Conservation (phyloP, 2,797 vertebrate genomes). For the Carduelis carduelis region DNA sequence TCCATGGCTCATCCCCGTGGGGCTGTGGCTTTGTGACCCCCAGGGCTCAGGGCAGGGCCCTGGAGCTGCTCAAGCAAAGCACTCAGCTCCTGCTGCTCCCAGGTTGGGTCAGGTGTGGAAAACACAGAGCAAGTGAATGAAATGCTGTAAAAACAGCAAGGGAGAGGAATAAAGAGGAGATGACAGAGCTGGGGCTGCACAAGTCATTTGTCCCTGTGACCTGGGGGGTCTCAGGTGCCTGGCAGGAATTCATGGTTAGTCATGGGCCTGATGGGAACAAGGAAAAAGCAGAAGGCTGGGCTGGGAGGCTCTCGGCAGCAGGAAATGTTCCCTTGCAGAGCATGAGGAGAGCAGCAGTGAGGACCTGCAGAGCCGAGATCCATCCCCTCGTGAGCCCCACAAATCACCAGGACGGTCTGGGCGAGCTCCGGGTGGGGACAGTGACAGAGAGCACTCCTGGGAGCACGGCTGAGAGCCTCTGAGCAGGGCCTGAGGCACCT, state of each 20-base stretch:
- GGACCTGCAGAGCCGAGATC: background rate
- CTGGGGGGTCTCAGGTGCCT: background rate
- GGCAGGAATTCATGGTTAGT: background rate
- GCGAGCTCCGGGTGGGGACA: background rate
- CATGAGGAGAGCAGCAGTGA: background rate
- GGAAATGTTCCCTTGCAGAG: background rate
- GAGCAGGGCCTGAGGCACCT: background rate
- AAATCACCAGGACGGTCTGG: background rate
- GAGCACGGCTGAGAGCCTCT: background rate
- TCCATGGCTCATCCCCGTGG: fast-evolving
- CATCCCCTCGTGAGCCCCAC: background rate
- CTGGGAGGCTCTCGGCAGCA: background rate
- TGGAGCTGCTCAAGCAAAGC: background rate
- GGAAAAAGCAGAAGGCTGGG: background rate
- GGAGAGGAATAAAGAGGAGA: background rate
- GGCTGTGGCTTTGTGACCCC: background rate
- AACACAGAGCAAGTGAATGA: background rate
- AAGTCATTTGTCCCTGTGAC: background rate
- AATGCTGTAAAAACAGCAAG: background rate
- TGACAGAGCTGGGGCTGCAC: background rate
- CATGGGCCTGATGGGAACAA: background rate
- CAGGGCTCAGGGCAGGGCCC: background rate
- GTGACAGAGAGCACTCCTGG: background rate
- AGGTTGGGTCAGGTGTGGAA: background rate
- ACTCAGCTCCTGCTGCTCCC: background rate